These are phyloP conservation scores for Blera fallax DNA, from an alignment of 2,888 invertebrate genomes.

Conservation along the genomic window DNA sequence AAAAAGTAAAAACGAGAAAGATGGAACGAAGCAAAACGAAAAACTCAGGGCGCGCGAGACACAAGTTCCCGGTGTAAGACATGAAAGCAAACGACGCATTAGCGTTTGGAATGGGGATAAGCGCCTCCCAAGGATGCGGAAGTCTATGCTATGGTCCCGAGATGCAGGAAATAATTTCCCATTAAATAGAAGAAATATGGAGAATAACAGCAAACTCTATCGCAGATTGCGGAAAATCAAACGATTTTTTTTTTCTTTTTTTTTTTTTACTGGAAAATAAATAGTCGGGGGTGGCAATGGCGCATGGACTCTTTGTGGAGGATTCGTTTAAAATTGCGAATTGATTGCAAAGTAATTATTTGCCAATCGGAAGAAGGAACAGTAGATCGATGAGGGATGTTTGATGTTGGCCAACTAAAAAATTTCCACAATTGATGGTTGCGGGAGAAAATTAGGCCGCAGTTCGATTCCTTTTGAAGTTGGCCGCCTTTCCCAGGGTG, in stretches of 20 bases:
- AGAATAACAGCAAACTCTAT: conserved; percentile 33
- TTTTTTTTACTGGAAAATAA: conserved; percentile 17
- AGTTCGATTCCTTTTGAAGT: conserved; percentile 46
- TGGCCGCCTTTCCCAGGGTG: background rate
- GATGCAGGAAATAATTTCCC: conserved; percentile 71
- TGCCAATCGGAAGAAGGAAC: conserved; percentile 62
- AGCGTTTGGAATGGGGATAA: conserved; percentile 44
- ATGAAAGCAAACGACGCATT: conserved; percentile 70
- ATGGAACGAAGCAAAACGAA: conserved; percentile 35
- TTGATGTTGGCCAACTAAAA: conserved; percentile 55
- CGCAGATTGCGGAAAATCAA: conserved; percentile 68
- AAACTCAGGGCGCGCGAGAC: conserved; percentile 47
- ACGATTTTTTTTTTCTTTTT: conserved; percentile 51
- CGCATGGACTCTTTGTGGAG: background rate
- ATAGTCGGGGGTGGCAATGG: background rate
- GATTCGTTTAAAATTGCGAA: conserved; percentile 56
- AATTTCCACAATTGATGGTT: conserved; percentile 21
- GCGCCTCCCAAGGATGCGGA: conserved; percentile 56
- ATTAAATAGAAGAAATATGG: conserved; percentile 47
- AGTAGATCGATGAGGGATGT: conserved; percentile 56
- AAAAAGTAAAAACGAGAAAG: background rate
- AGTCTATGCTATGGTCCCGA: conserved; percentile 60
- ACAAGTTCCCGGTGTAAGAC: conserved; percentile 61
- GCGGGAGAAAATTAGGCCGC: conserved; percentile 36
- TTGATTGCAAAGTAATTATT: conserved; percentile 73